Conservation (phyloP, 1,140 invertebrate genomes). For the Probaryconus sp. region DNA sequence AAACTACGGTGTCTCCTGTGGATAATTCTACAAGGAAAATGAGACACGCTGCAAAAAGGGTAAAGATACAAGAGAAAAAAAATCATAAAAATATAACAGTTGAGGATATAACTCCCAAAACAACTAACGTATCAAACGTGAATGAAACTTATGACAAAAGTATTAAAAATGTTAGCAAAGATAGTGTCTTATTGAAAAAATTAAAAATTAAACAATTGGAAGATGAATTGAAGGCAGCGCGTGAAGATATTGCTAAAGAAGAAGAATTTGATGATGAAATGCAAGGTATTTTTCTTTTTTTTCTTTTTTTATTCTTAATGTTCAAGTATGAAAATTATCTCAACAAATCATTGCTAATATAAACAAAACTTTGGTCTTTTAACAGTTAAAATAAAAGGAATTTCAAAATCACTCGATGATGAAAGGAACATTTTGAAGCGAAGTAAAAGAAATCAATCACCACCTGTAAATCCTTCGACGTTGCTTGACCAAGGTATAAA, state of each 20-base stretch:
- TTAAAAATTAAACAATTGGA: constrained; percentile 27
- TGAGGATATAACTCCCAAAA: neutral
- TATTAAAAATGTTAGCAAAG: no score
- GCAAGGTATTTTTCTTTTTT: constrained; percentile 11
- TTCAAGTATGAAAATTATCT: no score
- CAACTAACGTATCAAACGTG: neutral
- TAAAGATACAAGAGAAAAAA: neutral
- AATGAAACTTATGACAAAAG: neutral
- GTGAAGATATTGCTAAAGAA: constrained; percentile 39
- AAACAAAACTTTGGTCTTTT: no score
- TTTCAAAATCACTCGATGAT: no score
- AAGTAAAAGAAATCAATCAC: constrained; percentile 77
- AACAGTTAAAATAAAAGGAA: no score
- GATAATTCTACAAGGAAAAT: constrained; percentile 9
- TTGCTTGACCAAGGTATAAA: constrained; percentile 85
- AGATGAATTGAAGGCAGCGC: constrained; percentile 22
- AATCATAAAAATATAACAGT: neutral
- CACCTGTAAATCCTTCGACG: constrained; percentile 76
- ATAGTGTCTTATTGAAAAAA: constrained; percentile 6
- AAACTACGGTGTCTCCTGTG: neutral
- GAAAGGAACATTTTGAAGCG: constrained; percentile 3
- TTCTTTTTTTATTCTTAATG: neutral
- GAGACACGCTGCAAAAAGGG: constrained; percentile 10
- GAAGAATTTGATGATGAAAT: constrained; percentile 36
- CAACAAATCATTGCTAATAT: no score